These are phyloP conservation scores for Lacanobia oleracea DNA, from an alignment of 2,888 invertebrate species.

Conservation along the genomic window DNA sequence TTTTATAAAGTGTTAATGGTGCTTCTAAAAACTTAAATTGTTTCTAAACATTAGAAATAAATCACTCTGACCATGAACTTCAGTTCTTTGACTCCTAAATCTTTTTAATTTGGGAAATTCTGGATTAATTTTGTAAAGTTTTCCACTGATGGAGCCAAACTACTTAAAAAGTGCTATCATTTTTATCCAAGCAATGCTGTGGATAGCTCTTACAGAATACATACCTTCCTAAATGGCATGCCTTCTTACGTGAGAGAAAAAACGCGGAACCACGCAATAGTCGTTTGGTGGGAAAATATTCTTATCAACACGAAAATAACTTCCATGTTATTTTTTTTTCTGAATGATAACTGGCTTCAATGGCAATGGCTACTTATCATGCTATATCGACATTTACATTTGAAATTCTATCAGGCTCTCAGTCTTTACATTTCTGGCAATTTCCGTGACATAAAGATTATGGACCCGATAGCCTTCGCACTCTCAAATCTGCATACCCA, in stretches of 20 bases:
- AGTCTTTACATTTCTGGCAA: conserved; percentile 43
- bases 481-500: conserved; percentile 53
- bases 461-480: conserved; percentile 60
- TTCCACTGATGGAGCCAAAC: neutral
- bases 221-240: conserved; percentile 7
- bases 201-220: conserved; percentile 2
- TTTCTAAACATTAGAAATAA: conserved; percentile 21
- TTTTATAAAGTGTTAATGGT: neutral
- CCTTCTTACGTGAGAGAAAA: neutral
- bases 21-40: neutral
- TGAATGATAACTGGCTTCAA: neutral
- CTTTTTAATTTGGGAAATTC: conserved; percentile 25
- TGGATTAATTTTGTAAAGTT: conserved; percentile 17
- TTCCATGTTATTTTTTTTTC: conserved; percentile 1
- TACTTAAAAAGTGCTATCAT: conserved; percentile 23
- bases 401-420: conserved; percentile 36
- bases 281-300: conserved; percentile 37
- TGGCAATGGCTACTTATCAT: conserved; percentile 21
- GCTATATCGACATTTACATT: conserved; percentile 48
- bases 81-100: conserved; percentile 10
- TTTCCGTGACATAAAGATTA: conserved; percentile 55
- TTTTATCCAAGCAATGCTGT: conserved; percentile 10
- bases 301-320: conserved; percentile 9
- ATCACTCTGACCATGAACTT: conserved; percentile 5
- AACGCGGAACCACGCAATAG: neutral